Percentiles rank a stretch among this genome's conserved stretches.
phyloP scores from a whole-genome alignment of 1,140 invertebrate species.

The Temnothorax longispinosus region DNA sequence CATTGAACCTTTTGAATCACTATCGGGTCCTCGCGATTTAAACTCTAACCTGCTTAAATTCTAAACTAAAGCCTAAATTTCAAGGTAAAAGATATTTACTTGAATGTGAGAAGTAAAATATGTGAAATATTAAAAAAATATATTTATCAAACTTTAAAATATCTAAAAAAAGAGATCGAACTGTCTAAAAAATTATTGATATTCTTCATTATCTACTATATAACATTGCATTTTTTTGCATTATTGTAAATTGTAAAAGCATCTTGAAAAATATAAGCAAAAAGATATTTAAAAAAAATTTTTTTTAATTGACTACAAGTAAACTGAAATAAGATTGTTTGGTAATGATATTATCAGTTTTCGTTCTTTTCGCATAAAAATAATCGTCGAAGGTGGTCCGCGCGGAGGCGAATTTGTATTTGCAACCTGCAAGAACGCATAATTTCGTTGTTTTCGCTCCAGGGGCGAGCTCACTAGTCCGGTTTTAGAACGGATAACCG shows the following conservation, averaged over 20 bases:
- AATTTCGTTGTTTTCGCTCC: conserved; percentile 55
- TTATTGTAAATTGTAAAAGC: neutral
- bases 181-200: neutral
- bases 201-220: neutral
- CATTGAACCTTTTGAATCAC: conserved; percentile 52
- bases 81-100: neutral
- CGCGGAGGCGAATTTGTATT: conserved; percentile 55
- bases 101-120: neutral
- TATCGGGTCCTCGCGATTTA: conserved; percentile 55
- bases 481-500: conserved; percentile 47
- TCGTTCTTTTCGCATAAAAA: neutral
- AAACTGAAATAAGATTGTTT: neutral
- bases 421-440: conserved; percentile 56
- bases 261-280: neutral
- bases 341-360: neutral
- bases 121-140: neutral
- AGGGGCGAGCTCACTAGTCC: conserved; percentile 69
- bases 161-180: neutral
- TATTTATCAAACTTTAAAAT: neutral
- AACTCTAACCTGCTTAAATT: conserved; percentile 3
- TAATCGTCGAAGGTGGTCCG: conserved; percentile 15
- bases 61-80: neutral
- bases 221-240: neutral
- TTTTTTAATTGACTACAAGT: neutral
- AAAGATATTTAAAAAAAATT: neutral